Percentiles rank a stretch among this genome's conserved stretches.
Conservation (phyloP, 2,797 vertebrate genomes). For the Xiphorhynchus erythropygius region DNA sequence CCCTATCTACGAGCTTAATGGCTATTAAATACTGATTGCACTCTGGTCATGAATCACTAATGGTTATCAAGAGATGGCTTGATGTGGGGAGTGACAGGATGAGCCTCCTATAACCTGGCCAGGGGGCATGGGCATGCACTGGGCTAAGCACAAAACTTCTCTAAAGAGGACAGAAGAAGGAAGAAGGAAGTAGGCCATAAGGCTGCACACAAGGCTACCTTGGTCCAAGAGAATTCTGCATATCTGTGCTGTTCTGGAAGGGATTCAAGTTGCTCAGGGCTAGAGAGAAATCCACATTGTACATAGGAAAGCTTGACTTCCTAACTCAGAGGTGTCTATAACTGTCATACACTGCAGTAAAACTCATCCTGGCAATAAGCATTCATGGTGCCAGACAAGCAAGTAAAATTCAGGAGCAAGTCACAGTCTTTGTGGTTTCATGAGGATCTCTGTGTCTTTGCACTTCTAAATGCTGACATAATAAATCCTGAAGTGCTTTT, state of each 20-base stretch:
- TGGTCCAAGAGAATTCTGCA: background rate
- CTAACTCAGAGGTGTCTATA: background rate
- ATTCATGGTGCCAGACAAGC: background rate
- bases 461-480: background rate
- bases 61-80: background rate
- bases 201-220: background rate
- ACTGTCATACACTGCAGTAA: background rate
- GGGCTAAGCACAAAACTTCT: background rate
- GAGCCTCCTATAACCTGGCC: background rate
- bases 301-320: background rate
- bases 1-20: background rate
- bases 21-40: background rate
- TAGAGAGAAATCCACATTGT: background rate
- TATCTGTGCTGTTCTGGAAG: background rate
- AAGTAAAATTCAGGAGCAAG: background rate
- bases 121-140: too few relatives aligned
- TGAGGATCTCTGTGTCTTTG: background rate
- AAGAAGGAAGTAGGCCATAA: background rate
- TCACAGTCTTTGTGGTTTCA: background rate
- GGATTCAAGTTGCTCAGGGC: background rate
- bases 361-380: background rate
- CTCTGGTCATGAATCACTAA: background rate
- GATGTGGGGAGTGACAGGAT: background rate
- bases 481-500: slow-evolving; percentile 14
- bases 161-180: background rate